Evolutionary conservation across 2,797 vertebrate species (phyloP), one percentile per base, ranked within the genome.

Genomic region (Melanotaenia maccullochi): DNA sequence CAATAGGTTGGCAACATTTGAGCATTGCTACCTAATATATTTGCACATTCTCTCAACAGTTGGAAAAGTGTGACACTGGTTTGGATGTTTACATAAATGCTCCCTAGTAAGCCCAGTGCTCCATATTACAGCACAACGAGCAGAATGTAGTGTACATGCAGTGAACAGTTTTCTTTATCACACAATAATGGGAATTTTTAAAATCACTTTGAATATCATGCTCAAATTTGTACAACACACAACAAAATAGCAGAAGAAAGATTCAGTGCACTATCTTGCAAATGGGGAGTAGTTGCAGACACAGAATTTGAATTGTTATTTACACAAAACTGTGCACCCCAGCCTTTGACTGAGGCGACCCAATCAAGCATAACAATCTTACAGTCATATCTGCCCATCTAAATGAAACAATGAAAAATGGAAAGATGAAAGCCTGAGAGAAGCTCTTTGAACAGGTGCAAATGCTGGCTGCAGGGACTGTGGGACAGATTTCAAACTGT

Each of bases 361-460:
- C 36, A 18, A 54, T 65, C 32, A 11, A 40, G 24, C 63, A 28
- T 18, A 47, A 22, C 64, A 69, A 51, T 49, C 67, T 82, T 24
- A 33, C 56, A 52, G 55, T 40, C 44, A 68, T 57, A 76, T 73
- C 75, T 63, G 35, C 55, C 56, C 32, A 63, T 84, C 35, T 71
- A 66, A 75, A 76, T 18, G 51, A 33, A 22, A n/a, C 8, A 12
- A 60, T 66, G 60, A 75, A 81, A 85, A 68, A 73, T 38, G 12
- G 54, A 65, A 58, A 78, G 56, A 73, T 68, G 75, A 73, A 78
- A 81, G 65, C 79, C 67, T 32, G 28, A n/a, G 54, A 63, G 51
- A 68, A 9, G 65, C 65, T 86, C 66, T 78, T 76, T 79, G 73
- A 89, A 84, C 84, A 85, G 82, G 81, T 87, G 83, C 74, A 82